Evolutionary conservation across 2,888 invertebrate species (phyloP), one percentile per base, ranked within the genome.

Genomic region (Meiosimyza decipiens): DNA sequence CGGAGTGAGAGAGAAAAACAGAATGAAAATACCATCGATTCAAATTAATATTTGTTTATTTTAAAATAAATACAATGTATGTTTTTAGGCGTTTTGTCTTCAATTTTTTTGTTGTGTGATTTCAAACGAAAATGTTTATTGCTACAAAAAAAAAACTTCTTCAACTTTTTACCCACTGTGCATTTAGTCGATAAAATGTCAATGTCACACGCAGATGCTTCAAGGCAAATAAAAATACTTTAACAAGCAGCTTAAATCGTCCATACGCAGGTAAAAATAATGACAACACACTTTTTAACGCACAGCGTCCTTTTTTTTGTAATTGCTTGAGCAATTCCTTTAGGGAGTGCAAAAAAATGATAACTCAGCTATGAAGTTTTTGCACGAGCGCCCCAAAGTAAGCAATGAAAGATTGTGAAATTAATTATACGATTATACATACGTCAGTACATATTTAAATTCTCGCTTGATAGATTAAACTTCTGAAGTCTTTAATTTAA

Each of bases 51-150:
- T 57, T 18, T 5, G 57, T 22, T 28, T 28, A 57, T 28, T 4
- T 57, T 57, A 15, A 57, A 57, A 57, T 11, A 28, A 18, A 57
- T 57, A 28, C 55, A 55, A 22, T 57, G 57, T 28, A 57, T 57
- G 22, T 28, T 57, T 57, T 57, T 0, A 18, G 28, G 57, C 57
- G 3, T 28, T 57, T 57, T 57, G 3, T 57, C 28, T 11, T 15
- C 2, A 18, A 11, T 22, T 22, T 57, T 22, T 57, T 28, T 7
- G 28, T 28, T 18, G 22, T 16, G 18, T 11, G 12, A 11, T 57
- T 22, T 18, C 57, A 28, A 57, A 2, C 2, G 28, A 57, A 57
- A 15, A 28, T 28, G 9, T 40, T 40, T 40, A 5, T 7, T 40
- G 6, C 9, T 9, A 40, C 0, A 40, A 40, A 40, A 3, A 40